Percentiles rank a stretch among this genome's conserved stretches.
Evolutionary conservation across 2,888 invertebrate species (phyloP).

Genomic region (Eupithecia vulgata): DNA sequence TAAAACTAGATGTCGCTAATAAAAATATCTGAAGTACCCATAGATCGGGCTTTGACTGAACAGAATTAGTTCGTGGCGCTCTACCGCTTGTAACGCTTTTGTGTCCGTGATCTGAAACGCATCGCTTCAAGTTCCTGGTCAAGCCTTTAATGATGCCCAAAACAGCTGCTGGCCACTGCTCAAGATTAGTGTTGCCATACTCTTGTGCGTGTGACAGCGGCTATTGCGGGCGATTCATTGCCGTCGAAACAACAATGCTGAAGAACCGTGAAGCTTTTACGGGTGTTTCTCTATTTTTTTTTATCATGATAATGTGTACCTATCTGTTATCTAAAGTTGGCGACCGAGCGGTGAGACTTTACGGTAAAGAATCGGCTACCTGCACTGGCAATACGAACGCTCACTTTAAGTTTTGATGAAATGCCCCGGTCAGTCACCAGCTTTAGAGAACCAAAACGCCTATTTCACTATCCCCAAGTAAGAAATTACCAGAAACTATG

Average conservation of each 20-base stretch:
- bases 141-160: conserved; percentile 86
- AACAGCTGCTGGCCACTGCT: conserved; percentile 99
- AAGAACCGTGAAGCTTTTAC: conserved; percentile 38
- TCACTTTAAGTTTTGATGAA: background rate
- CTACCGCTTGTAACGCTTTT: conserved; percentile 22
- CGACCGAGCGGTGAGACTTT: background rate
- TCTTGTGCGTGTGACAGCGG: conserved; percentile 99
- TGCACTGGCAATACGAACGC: background rate
- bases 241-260: conserved; percentile 60
- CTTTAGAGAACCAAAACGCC: background rate
- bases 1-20: background rate
- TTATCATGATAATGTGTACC: background rate
- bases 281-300: background rate
- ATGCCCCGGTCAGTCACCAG: background rate
- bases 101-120: conserved; percentile 28
- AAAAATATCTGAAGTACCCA: background rate
- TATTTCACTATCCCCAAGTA: background rate
- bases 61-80: conserved; percentile 6
- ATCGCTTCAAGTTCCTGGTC: conserved; percentile 44
- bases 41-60: background rate
- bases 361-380: background rate
- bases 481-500: background rate
- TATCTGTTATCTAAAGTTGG: background rate
- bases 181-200: conserved; percentile 94
- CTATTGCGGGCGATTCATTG: conserved; percentile 93